Percentiles rank a stretch among this genome's conserved stretches.
Conservation (phyloP, 2,113 vertebrate genomes). For the Hymenochirus boettgeri region DNA sequence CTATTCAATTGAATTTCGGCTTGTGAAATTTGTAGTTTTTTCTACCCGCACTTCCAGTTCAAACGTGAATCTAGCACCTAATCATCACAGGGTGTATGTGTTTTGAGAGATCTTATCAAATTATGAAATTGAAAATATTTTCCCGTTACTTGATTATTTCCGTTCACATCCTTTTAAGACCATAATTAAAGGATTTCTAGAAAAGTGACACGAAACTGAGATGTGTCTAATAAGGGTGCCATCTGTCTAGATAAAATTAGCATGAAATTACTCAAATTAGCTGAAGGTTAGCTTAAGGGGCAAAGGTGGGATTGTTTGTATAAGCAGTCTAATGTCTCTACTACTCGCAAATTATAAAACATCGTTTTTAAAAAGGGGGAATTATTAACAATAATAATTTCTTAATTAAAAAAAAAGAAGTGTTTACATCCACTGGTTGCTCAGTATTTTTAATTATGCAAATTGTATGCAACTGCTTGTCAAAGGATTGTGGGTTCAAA, state of each 20-base stretch:
- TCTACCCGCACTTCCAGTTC: neutral
- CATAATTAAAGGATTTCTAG: conserved; percentile 5
- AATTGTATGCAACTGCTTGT: no score
- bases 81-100: neutral
- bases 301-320: conserved; percentile 30
- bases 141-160: conserved; percentile 5
- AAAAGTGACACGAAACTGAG: neutral
- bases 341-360: conserved; percentile 3
- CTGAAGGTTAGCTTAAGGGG: conserved; percentile 30
- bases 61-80: neutral
- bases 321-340: conserved; percentile 14
- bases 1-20: neutral
- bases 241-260: conserved; percentile 36
- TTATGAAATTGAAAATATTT: neutral
- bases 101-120: conserved; percentile 1
- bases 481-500: no score
- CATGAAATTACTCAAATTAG: conserved; percentile 40
- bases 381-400: no score
- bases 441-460: no score
- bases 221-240: conserved; percentile 31
- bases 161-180: neutral
- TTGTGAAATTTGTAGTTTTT: neutral
- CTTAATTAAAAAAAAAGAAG: no score
- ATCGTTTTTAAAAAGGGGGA: neutral
- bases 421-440: no score